Evolutionary conservation across 2,113 vertebrate species (phyloP).

Genomic region (Puma concolor): DNA sequence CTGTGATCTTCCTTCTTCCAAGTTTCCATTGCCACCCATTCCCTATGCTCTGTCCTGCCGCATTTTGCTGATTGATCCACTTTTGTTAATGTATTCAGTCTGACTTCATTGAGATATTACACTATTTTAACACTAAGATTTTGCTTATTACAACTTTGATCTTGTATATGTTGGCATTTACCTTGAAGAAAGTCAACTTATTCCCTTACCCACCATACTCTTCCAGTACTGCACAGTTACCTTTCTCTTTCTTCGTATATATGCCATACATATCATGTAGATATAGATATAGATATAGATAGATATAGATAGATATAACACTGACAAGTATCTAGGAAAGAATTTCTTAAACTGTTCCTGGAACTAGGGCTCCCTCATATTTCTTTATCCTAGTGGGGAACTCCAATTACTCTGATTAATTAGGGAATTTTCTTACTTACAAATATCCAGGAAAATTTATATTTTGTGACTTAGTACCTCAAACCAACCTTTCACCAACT

Average conservation of each 20-base stretch:
- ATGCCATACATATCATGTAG: neutral
- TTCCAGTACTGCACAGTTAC: neutral
- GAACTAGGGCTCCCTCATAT: neutral
- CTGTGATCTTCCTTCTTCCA: neutral
- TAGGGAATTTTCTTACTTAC: neutral
- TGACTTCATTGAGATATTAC: neutral
- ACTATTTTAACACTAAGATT: neutral
- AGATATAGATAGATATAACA: neutral
- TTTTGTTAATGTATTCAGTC: neutral
- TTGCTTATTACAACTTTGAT: neutral
- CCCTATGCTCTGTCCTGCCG: neutral
- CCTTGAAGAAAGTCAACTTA: neutral
- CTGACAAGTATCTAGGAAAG: conserved; percentile 4
- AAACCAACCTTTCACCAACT: neutral
- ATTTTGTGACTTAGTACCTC: neutral
- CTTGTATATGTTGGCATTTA: neutral
- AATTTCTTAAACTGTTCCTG: neutral
- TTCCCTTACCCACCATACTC: neutral
- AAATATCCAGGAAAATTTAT: neutral
- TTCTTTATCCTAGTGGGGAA: neutral
- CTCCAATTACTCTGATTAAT: neutral
- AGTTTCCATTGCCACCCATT: neutral
- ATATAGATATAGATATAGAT: neutral
- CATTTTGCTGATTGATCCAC: neutral
- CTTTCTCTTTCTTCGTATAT: neutral